Percentiles rank a stretch among this genome's conserved stretches.
Conservation (phyloP, 2,113 vertebrate species). For the Tamias sibiricus region DNA sequence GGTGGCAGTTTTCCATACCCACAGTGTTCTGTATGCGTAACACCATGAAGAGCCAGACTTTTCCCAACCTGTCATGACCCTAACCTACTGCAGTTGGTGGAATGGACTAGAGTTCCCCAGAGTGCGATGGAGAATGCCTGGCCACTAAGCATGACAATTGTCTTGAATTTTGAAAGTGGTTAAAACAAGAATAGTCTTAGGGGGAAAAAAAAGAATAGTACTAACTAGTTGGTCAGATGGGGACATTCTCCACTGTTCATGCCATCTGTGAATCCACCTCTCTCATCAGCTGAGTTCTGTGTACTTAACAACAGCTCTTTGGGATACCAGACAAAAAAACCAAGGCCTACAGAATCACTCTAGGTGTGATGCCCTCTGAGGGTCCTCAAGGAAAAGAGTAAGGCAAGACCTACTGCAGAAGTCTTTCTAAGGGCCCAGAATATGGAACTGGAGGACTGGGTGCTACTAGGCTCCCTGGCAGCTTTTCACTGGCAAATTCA, state of each 20-base stretch:
- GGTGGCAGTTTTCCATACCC: rapidly evolving
- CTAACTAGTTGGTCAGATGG: neutral
- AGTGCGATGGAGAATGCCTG: neutral
- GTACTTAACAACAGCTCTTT: neutral
- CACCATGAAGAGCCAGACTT: neutral
- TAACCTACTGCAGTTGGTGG: neutral
- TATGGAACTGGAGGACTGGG: neutral
- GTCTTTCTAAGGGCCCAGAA: neutral
- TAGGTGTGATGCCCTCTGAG: neutral
- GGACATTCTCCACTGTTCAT: neutral
- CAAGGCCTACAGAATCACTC: rapidly evolving
- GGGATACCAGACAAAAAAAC: neutral
- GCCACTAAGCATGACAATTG: neutral
- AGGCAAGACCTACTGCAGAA: neutral
- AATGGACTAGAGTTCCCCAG: neutral
- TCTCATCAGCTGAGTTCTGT: neutral
- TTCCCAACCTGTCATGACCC: neutral
- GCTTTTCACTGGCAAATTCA: neutral
- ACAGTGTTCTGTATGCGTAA: rapidly evolving
- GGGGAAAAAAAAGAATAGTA: neutral
- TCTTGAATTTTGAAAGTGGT: neutral
- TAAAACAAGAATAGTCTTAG: neutral
- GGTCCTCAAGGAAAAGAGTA: neutral
- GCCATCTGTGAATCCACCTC: neutral
- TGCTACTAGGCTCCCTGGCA: neutral